Conservation (phyloP, 1,140 invertebrate species). For the Gonatopus flavifemur region DNA sequence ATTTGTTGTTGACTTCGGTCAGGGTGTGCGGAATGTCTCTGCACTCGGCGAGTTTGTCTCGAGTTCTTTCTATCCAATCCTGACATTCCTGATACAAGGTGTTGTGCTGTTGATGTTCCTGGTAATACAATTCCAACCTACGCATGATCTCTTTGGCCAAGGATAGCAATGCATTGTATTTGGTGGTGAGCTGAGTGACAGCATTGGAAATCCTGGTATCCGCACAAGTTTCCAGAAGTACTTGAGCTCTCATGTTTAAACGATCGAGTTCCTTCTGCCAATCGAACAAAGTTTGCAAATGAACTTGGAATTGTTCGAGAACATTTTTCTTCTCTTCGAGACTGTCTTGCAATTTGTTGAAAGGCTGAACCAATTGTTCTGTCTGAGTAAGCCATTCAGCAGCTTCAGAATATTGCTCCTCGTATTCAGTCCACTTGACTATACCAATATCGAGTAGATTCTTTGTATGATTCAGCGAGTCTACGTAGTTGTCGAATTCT, state of each 20-base stretch:
- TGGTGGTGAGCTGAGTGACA: constrained; percentile 90
- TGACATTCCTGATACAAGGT: constrained; percentile 87
- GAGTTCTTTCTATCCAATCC: constrained; percentile 85
- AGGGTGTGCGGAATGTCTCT: constrained; percentile 74
- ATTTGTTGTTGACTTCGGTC: constrained; percentile 79
- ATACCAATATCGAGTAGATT: constrained; percentile 83
- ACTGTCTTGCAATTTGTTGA: constrained; percentile 86
- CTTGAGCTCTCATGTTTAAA: constrained; percentile 89
- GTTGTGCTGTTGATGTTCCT: constrained; percentile 87
- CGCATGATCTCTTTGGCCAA: constrained; percentile 92
- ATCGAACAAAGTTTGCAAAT: constrained; percentile 88
- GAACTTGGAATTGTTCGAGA: constrained; percentile 86
- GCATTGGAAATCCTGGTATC: constrained; percentile 92
- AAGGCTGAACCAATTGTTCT: constrained; percentile 83
- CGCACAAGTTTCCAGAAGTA: constrained; percentile 85
- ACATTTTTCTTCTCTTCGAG: constrained; percentile 87
- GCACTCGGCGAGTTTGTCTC: constrained; percentile 80
- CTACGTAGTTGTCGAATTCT: constrained; percentile 75
- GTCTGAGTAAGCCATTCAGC: constrained; percentile 86
- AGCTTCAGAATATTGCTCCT: constrained; percentile 89
- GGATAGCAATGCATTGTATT: constrained; percentile 90
- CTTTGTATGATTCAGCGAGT: constrained; percentile 78
- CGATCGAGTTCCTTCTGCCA: constrained; percentile 92
- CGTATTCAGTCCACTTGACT: constrained; percentile 94
- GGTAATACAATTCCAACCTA: constrained; percentile 82